A percentile compares a stretch with the other conserved stretches of the same genome.
Evolutionary conservation across 2,888 invertebrate species (phyloP).

Genomic region (Ecliptopera silaceata): DNA sequence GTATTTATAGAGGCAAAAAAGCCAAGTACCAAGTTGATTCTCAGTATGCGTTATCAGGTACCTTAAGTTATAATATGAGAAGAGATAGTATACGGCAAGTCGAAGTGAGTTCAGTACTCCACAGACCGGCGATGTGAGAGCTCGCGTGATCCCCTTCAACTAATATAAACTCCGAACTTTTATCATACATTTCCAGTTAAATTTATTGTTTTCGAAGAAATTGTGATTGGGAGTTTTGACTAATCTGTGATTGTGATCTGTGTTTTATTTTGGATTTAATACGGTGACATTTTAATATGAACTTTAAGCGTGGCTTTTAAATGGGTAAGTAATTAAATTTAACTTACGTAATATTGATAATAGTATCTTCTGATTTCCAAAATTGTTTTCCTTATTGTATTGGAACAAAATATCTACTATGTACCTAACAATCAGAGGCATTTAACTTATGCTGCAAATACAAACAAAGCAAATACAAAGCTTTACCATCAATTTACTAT

Average conservation of each 20-base stretch:
- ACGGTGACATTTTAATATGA: slow-evolving; percentile 27
- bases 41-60: slow-evolving; percentile 71
- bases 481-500: neutral
- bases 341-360: neutral
- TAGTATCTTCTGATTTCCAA: neutral
- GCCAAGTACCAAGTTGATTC: slow-evolving; percentile 55
- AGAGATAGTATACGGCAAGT: slow-evolving; percentile 64
- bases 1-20: slow-evolving; percentile 41
- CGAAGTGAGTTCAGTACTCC: slow-evolving; percentile 58
- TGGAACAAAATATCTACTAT: neutral
- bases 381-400: neutral
- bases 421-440: neutral
- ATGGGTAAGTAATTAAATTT: slow-evolving; percentile 21
- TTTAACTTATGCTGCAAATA: slow-evolving; percentile 1
- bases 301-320: slow-evolving; percentile 22
- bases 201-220: slow-evolving; percentile 3
- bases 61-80: slow-evolving; percentile 55
- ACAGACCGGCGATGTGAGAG: slow-evolving; percentile 55
- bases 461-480: slow-evolving; percentile 7
- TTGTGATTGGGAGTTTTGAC: slow-evolving; percentile 16
- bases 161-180: slow-evolving; percentile 47
- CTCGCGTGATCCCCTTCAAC: slow-evolving; percentile 61
- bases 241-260: slow-evolving; percentile 28
- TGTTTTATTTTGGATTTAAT: slow-evolving; percentile 27
- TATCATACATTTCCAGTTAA: slow-evolving; percentile 17